Evolutionary conservation across 2,888 invertebrate species (phyloP).

Genomic region (Mylabris sibirica): DNA sequence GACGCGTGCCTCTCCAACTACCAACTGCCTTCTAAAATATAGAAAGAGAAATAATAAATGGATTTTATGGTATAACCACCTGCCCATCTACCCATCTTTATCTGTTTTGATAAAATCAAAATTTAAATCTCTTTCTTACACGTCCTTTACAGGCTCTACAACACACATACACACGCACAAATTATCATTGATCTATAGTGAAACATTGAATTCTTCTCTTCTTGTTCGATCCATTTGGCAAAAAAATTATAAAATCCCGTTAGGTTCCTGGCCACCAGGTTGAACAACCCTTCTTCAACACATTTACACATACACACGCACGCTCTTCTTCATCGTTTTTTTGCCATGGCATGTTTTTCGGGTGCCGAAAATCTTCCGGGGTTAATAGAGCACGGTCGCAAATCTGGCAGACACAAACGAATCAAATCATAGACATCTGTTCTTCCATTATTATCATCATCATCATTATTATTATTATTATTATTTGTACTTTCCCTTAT

Average conservation of each 20-base stretch:
- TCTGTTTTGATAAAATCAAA: conserved; percentile 13
- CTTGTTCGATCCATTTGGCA: conserved; percentile 41
- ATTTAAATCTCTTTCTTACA: conserved; percentile 4
- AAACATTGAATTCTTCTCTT: conserved; percentile 48
- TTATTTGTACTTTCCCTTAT: neutral
- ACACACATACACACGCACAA: neutral
- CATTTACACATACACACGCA: conserved; percentile 31
- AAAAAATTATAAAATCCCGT: conserved; percentile 49
- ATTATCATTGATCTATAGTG: neutral
- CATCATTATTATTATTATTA: no score
- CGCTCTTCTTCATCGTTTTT: conserved; percentile 3
- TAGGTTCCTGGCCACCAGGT: conserved; percentile 51
- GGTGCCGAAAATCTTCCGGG: conserved; percentile 41
- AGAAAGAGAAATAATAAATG: conserved; percentile 50
- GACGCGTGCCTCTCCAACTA: conserved; percentile 53
- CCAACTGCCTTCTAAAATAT: conserved; percentile 48
- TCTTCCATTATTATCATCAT: neutral
- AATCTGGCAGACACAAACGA: neutral
- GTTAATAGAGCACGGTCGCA: conserved; percentile 42
- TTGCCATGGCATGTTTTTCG: conserved; percentile 30
- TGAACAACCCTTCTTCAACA: conserved; percentile 56
- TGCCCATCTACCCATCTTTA: conserved; percentile 28
- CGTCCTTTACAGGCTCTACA: neutral
- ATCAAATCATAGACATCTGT: conserved; percentile 4
- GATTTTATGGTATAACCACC: conserved; percentile 29